Base-by-base conservation (phyloP, 2,797 vertebrate species). In the Pipistrellus nathusii region DNA sequence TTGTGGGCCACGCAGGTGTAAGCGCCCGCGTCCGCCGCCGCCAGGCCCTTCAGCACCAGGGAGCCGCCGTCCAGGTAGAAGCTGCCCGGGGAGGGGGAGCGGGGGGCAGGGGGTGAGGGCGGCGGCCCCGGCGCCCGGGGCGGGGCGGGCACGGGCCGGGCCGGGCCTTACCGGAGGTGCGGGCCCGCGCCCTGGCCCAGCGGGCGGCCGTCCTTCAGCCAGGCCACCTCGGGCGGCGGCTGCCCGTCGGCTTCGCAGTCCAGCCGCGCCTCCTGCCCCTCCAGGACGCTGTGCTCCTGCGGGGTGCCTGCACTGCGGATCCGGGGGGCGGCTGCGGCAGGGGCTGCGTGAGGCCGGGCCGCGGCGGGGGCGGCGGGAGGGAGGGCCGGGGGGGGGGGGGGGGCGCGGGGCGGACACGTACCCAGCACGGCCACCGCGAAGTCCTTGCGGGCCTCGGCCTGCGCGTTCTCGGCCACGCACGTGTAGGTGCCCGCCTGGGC, bases 1-100 rank as follows among this genome's bases (percentile, higher is more conserved):
- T 98, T 99, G 62, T 91, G 97, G 20, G 99, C 99, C 97, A 99
- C 91, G 90, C 99, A 99, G 6, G 98, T 99, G 97, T 99, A 99
- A 0, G 98, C 99, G 2, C 99, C 99, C 0, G 99, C 98, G 95
- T 99, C 98, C 0, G 98, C 97, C 0, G 98, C 96, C 46, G 35
- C 98, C 75, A 99, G 97, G 30, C 93, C 98, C 94, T 98, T 98
- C 0, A 99, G 97, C 69, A 98, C 98, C 72, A 99, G 97, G 18
- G 98, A 97, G 96, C 98, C 98, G 90, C 99, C 98, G 0, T 99
- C 98, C 0, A 94, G 97, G 91, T 98, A 98, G 95, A 98, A 55
- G 21, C 99, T 99, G 98, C 3, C 0, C 10, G 2, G 23, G 71
- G 68, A 62, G 46, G 76, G 0, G 84, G 20, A 8, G 38, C 55